These are phyloP conservation scores for Globia sparganii DNA, from an alignment of 2,888 invertebrate genomes.

Conservation along the genomic window DNA sequence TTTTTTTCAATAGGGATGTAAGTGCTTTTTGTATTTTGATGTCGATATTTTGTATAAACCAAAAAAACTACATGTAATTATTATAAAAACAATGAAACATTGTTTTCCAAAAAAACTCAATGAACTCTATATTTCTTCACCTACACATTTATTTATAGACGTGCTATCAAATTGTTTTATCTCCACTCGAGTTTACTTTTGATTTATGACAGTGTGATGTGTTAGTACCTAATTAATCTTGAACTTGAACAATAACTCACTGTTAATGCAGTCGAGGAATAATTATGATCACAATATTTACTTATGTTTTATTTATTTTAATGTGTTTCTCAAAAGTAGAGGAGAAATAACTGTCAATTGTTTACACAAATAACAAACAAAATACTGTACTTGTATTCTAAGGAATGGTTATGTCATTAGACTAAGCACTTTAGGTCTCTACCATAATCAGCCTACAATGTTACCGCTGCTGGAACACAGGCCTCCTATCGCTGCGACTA, in stretches of 20 bases:
- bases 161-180: slow-evolving; percentile 45
- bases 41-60: neutral
- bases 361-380: neutral
- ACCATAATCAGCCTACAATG: too few relatives aligned
- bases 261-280: slow-evolving; percentile 4
- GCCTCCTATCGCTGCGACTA: neutral
- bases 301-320: slow-evolving; percentile 2
- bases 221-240: slow-evolving; percentile 57
- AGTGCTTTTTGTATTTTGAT: neutral
- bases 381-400: neutral
- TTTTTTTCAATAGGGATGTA: too few relatives aligned
- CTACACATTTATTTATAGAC: slow-evolving; percentile 28
- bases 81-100: neutral
- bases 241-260: slow-evolving; percentile 59
- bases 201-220: slow-evolving; percentile 51
- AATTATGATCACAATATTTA: neutral
- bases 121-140: slow-evolving; percentile 22
- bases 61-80: neutral
- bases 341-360: neutral
- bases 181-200: slow-evolving; percentile 29
- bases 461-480: too few relatives aligned
- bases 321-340: neutral
- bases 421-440: too few relatives aligned
- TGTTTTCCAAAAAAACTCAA: slow-evolving; percentile 22
- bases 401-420: neutral